A percentile compares a stretch with the other conserved stretches of the same genome.
These are phyloP conservation scores for Stichodactyla helianthus DNA, from an alignment of 64 coral and sea anemone genomes.

Conservation along the genomic window DNA sequence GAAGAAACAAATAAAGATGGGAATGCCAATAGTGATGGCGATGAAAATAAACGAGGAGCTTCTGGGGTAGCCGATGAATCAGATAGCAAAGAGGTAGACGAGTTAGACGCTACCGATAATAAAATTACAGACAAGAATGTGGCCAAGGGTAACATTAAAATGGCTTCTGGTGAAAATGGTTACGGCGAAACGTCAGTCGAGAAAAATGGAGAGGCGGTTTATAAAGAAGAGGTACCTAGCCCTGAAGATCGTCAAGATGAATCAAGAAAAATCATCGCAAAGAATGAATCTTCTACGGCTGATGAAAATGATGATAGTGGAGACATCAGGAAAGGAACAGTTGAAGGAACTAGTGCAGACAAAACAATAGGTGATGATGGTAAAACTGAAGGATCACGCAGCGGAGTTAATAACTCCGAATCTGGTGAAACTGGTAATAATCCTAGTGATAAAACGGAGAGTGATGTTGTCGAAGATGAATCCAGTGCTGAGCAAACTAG, in stretches of 20 bases:
- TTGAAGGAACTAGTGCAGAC: background rate
- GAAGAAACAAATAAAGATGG: background rate
- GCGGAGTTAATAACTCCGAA: background rate
- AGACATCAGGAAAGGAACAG: background rate
- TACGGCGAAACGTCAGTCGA: background rate
- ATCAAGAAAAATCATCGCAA: background rate
- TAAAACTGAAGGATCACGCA: background rate
- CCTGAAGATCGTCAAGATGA: background rate
- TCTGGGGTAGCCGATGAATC: background rate
- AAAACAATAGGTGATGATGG: background rate
- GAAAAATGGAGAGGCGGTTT: background rate
- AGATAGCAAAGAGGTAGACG: background rate
- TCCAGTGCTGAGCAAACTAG: background rate
- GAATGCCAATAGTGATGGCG: background rate
- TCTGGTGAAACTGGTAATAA: background rate
- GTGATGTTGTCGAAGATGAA: background rate
- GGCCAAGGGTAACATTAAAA: background rate
- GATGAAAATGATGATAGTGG: slow-evolving; percentile 2
- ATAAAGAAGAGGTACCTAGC: background rate
- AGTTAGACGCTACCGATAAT: background rate
- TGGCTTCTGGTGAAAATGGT: slow-evolving; percentile 7
- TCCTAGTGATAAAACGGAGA: background rate
- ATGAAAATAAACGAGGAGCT: background rate
- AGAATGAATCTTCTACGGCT: background rate
- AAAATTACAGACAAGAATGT: background rate